phyloP scores from a whole-genome alignment of 2,797 vertebrate genomes.

The Sibirionetta formosa region DNA sequence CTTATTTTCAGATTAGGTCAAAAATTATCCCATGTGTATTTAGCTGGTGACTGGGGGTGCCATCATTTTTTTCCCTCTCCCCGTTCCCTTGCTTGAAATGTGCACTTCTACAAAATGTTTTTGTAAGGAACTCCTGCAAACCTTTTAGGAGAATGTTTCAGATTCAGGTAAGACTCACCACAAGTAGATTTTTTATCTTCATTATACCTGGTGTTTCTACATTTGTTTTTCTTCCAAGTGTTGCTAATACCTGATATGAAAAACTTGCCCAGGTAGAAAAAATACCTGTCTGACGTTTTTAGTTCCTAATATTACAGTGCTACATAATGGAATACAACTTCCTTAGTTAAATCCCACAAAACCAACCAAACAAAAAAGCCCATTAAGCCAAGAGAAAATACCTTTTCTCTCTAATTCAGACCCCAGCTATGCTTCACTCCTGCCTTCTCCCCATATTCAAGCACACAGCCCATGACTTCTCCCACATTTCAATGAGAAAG shows the following conservation, averaged over 20 bases:
- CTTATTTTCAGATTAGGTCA: not conserved
- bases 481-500: not conserved
- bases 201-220: not conserved
- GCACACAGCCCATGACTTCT: not conserved
- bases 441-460: not conserved
- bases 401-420: not conserved
- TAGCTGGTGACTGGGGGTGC: not conserved
- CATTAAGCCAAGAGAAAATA: not conserved
- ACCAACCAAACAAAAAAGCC: not conserved
- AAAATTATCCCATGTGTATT: not conserved
- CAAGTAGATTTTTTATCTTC: not conserved
- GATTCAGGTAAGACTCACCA: not conserved
- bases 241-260: not conserved
- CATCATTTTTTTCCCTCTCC: not conserved
- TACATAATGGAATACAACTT: not conserved
- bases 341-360: not conserved
- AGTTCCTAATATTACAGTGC: not conserved
- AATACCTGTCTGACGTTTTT: not conserved
- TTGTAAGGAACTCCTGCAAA: not conserved
- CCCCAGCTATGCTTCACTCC: not conserved
- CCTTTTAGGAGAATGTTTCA: not conserved
- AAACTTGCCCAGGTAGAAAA: not conserved
- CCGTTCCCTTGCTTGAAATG: not conserved
- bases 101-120: not conserved
- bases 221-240: not conserved